Percentiles rank a stretch among this genome's conserved stretches.
Conservation (phyloP, 2,888 invertebrate genomes). For the Trypoxylon attenuatum region DNA sequence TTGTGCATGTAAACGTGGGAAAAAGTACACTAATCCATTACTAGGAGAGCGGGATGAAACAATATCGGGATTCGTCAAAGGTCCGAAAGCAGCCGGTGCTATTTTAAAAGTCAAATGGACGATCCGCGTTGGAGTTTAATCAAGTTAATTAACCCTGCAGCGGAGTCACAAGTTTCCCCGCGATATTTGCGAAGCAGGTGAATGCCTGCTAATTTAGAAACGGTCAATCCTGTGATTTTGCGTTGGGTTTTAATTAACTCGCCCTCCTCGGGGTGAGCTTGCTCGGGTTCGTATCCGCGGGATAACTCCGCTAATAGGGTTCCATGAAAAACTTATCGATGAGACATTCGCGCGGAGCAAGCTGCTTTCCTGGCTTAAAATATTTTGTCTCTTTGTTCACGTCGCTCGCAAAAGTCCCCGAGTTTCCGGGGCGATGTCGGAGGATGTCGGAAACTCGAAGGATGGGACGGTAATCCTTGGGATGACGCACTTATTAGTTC, state of each 20-base stretch:
- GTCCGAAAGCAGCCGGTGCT: background rate
- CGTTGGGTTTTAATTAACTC: background rate
- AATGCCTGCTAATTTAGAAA: background rate
- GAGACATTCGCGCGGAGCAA: too few species aligned
- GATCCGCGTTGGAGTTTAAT: constrained; percentile 13
- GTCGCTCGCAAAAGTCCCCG: too few species aligned
- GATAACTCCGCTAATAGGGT: too few species aligned
- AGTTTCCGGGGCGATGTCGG: too few species aligned
- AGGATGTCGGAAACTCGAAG: too few species aligned
- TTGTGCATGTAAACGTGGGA: background rate
- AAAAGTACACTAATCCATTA: constrained; percentile 8
- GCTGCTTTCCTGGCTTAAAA: too few species aligned
- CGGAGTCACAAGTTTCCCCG: background rate
- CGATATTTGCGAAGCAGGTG: constrained; percentile 4
- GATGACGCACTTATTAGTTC: too few species aligned
- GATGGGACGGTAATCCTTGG: too few species aligned
- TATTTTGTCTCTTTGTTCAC: too few species aligned
- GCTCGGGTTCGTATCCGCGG: too few species aligned
- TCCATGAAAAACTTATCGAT: too few species aligned
- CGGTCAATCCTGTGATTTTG: background rate
- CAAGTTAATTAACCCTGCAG: constrained; percentile 17
- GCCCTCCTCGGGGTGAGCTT: too few species aligned
- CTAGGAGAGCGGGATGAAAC: background rate
- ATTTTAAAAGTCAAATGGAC: constrained; percentile 20
- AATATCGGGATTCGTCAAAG: background rate